Base-by-base conservation (phyloP, 1,140 invertebrate species). In the Lepidurus packardi region DNA sequence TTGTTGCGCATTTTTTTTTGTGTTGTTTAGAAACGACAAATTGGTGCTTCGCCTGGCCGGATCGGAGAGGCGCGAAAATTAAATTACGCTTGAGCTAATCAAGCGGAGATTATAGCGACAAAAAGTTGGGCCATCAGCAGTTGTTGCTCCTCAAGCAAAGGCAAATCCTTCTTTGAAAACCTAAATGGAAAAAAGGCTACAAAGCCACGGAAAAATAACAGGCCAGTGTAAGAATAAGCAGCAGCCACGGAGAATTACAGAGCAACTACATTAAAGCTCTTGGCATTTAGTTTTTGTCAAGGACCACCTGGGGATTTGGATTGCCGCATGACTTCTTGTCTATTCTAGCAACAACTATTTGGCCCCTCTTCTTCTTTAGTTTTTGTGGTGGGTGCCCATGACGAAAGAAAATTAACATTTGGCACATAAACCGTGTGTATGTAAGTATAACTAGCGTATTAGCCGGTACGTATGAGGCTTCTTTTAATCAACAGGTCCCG, bases 1-100 rank as follows among this genome's bases (percentile, higher is more conserved):
- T 21, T 21, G 53, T 4, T 47, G 53, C 53, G 16, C n/a, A n/a
- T n/a, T n/a, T 65, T 65, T 65, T 65, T 13, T 65, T 65, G 53
- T 13, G 53, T 65, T 65, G 53, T 65, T 65, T 65, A 21, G 53
- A 65, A 65, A 65, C 16, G 53, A 65, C 53, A 65, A 65, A 65
- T 65, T 21, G 53, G 13, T 65, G 21, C 53, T 65, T 65, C 6
- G 53, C 9, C 21, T 9, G 53, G 53, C 53, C 53, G 53, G 53
- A 65, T 65, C 53, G 53, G 53, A 65, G 53, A 65, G 53, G 53
- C 53, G 53, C 53, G 53, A 65, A 65, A 65, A 65, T 65, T 16
- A 65, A 9, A 65, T 65, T 65, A 65, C 53, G 53, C 53, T 65
- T 65, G 53, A 65, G 21, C 53, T 65, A 65, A 65, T 65, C 53